phyloP scores from a whole-genome alignment of 2,113 vertebrate species.

The Proteles cristata region DNA sequence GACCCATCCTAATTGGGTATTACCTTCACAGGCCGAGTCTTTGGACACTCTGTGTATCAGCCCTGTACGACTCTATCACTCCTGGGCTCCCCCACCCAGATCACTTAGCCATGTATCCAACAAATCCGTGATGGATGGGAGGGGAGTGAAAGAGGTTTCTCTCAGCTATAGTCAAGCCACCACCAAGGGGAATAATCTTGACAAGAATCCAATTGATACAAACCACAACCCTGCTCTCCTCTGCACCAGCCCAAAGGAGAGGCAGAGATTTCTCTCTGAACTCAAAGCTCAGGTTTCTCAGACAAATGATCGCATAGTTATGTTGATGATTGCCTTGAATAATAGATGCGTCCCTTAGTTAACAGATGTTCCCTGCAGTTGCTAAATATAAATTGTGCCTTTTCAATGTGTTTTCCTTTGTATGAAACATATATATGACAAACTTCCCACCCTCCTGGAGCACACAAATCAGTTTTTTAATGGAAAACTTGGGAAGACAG shows the following conservation, averaged over 20 bases:
- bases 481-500: conserved; percentile 65
- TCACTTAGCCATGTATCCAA: neutral
- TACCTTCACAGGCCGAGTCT: neutral
- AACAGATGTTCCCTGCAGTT: conserved; percentile 27
- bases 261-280: neutral
- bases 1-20: neutral
- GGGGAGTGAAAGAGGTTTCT: neutral
- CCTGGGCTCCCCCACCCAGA: neutral
- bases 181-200: neutral
- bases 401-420: conserved; percentile 57
- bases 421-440: conserved; percentile 47
- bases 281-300: conserved; percentile 34
- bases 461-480: conserved; percentile 65
- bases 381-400: conserved; percentile 37
- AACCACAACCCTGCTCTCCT: neutral
- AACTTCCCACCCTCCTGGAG: conserved; percentile 15
- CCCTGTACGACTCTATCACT: neutral
- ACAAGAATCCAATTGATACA: neutral
- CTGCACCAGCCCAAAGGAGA: neutral
- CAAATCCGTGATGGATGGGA: neutral
- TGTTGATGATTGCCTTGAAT: conserved; percentile 40
- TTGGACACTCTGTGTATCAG: neutral
- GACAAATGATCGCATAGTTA: conserved; percentile 39
- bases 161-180: neutral
- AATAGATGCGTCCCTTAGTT: conserved; percentile 52